Evolutionary conservation across 2,888 invertebrate genomes (phyloP).

Genomic region (Agrotis exclamationis): DNA sequence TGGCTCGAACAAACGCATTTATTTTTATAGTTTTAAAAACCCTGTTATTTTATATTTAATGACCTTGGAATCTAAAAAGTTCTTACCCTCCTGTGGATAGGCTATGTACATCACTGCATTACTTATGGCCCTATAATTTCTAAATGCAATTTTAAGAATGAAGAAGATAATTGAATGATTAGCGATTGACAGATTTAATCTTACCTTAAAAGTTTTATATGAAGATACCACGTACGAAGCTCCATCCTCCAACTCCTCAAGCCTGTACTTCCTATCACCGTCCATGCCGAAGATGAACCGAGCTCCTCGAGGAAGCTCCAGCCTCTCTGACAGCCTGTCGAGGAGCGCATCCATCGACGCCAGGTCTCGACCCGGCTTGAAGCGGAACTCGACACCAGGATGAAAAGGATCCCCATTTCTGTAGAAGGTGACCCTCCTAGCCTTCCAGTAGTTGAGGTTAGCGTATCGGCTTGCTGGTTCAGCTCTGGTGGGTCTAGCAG

Average conservation of each 20-base stretch:
- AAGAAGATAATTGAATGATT: background rate
- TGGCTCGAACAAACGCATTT: background rate
- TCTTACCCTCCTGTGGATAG: too few species aligned
- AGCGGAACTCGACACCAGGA: conserved; percentile 96
- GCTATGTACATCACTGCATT: background rate
- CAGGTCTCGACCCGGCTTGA: conserved; percentile 97
- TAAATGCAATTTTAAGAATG: too few species aligned
- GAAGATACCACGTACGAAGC: conserved; percentile 98
- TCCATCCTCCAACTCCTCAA: conserved; percentile 97
- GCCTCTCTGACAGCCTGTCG: conserved; percentile 96
- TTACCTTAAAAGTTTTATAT: conserved; percentile 97
- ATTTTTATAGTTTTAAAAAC: background rate
- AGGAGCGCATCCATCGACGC: conserved; percentile 96
- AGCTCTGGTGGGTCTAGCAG: conserved; percentile 90
- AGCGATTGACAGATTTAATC: conserved; percentile 32
- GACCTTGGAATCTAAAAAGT: background rate
- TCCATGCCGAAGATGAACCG: conserved; percentile 98
- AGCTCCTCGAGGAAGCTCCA: conserved; percentile 97
- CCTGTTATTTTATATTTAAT: background rate
- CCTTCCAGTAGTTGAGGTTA: conserved; percentile 97
- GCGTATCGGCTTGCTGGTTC: conserved; percentile 93
- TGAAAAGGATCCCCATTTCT: conserved; percentile 98
- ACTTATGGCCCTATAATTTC: background rate
- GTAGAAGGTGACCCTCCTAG: conserved; percentile 96
- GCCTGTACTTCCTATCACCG: conserved; percentile 95